Base-by-base conservation (phyloP, 2,888 invertebrate genomes). In the Philonicus albiceps region DNA sequence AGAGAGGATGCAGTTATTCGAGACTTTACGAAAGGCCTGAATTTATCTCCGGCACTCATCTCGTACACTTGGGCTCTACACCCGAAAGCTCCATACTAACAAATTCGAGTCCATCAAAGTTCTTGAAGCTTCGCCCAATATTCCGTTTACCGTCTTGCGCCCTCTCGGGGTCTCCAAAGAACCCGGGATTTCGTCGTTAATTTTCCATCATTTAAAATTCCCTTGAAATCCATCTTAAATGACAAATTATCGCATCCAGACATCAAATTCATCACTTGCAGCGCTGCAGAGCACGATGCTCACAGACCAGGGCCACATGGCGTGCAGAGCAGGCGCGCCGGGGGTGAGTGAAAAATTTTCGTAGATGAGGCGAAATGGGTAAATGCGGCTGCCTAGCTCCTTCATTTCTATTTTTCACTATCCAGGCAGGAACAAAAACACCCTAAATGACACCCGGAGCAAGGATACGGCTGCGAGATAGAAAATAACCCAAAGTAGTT, bases 121-220 rank as follows among this genome's bases (percentile, higher is more conserved):
- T 75, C 40, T 13, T 16, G 75, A 78, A 86, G 86, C 86, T 86
- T 53, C 40, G 13, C 27, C 8, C 6, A 55, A 72, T 78, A 53
- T 78, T 3, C 11, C 37, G 49, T 22, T 40, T 34, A 27, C 30
- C 49, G n/a, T 27, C n/a, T 37, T 30, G 19, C 74, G 16, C 30
- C 76, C 75, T 16, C 37, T 37, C n/a, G 30, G 53, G 11, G 1
- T 16, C n/a, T 11, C 16, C 27, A 19, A 19, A 27, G 81, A 73
- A 49, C 19, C 16, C 8, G 13, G 49, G 75, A 75, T 75, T 55
- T 73, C 84, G 84, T 87, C 86, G 86, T 87, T 87, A 87, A 87
- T 87, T 86, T 78, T 87, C 86, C 86, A 87, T 87, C 87, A 87
- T 87, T 87, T 87, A 87, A 86, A 87, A 87, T 86, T 87, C 87